phyloP scores from a whole-genome alignment of 2,113 vertebrate genomes.

The Bos javanicus region DNA sequence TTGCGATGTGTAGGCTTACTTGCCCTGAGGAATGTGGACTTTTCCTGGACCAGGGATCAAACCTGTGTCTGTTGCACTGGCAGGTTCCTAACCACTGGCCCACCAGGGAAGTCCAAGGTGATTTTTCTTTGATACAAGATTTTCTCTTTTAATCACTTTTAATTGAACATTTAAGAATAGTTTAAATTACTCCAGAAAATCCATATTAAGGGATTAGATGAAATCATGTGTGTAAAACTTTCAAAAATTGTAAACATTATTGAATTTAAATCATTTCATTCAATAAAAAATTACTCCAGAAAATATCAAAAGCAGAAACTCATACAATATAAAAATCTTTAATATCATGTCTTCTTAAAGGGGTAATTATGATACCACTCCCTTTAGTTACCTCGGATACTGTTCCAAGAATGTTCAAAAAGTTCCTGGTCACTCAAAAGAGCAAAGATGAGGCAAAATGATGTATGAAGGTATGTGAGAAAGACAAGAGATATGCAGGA shows the following conservation, averaged over 20 bases:
- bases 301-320: background rate
- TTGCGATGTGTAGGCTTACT: background rate
- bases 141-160: background rate
- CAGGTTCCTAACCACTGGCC: background rate
- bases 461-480: background rate
- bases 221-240: background rate
- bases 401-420: background rate
- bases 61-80: rapidly evolving
- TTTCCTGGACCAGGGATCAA: background rate
- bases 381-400: background rate
- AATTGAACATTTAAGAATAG: background rate
- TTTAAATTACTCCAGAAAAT: background rate
- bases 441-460: background rate
- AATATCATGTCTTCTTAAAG: background rate
- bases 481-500: background rate
- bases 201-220: background rate
- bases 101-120: background rate
- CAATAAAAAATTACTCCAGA: background rate
- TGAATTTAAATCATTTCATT: background rate
- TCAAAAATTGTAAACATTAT: background rate
- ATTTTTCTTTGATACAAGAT: background rate
- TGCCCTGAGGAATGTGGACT: background rate
- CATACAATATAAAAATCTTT: background rate
- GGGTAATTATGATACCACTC: background rate
- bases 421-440: background rate